A percentile compares a stretch with the other conserved stretches of the same genome.
phyloP scores from a whole-genome alignment of 2,797 vertebrate species.

The Poeciliopsis gracilis region DNA sequence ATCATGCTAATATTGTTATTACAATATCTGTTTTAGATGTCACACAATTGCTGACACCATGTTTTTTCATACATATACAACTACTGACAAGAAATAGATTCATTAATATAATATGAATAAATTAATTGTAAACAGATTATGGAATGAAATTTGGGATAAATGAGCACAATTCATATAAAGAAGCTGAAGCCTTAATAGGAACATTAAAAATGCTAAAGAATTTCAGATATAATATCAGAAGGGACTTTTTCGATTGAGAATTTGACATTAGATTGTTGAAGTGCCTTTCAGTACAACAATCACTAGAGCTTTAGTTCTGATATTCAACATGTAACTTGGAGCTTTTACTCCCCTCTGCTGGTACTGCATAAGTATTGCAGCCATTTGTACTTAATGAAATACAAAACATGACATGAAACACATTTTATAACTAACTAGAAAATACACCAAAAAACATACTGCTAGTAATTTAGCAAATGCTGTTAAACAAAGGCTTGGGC shows the following conservation, averaged over 20 bases:
- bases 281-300: not conserved
- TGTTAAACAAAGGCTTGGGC: not conserved
- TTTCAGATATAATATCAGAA: not conserved
- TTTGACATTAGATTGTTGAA: not conserved
- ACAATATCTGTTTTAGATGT: not conserved
- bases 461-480: not conserved
- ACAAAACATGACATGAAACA: not conserved
- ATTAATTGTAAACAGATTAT: not conserved
- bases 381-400: not conserved
- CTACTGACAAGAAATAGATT: not conserved
- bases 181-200: not conserved
- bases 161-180: not conserved
- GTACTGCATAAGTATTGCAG: slow-evolving; percentile 8
- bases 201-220: not conserved
- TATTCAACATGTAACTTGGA: not conserved
- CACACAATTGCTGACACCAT: not conserved
- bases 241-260: not conserved
- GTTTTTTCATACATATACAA: not conserved
- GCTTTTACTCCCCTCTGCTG: slow-evolving; percentile 32
- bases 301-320: not conserved
- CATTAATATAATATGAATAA: not conserved
- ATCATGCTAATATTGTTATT: not conserved
- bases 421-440: not conserved
- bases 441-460: not conserved
- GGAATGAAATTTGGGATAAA: not conserved